phyloP scores from a whole-genome alignment of 2,888 invertebrate genomes.

The Seira ritae region DNA sequence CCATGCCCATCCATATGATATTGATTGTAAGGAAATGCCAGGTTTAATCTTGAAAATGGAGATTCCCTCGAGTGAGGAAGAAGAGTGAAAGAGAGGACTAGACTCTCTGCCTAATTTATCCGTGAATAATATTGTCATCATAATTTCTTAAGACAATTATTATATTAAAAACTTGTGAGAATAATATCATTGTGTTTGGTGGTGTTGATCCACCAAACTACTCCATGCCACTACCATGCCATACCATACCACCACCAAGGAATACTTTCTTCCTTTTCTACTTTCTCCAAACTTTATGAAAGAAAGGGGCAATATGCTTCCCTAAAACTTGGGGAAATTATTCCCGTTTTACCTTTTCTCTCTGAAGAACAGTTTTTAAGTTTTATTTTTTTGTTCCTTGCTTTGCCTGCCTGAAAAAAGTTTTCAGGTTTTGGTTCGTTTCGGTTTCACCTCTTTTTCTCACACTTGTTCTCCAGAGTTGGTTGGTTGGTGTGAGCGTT shows the following conservation, averaged over 20 bases:
- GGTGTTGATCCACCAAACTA: neutral
- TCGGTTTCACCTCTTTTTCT: slow-evolving; percentile 40
- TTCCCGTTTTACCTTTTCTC: neutral
- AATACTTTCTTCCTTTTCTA: neutral
- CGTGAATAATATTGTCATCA: slow-evolving; percentile 71
- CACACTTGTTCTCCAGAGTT: neutral
- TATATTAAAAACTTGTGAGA: slow-evolving; percentile 36
- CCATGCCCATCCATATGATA: too few species aligned
- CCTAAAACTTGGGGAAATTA: neutral
- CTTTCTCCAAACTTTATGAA: neutral
- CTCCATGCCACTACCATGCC: neutral
- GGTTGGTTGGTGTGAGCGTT: neutral
- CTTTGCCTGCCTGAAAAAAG: too few species aligned
- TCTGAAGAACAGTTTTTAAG: neutral
- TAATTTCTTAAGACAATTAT: slow-evolving; percentile 73
- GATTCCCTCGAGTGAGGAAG: too few species aligned
- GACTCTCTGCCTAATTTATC: slow-evolving; percentile 74
- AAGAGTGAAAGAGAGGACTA: too few species aligned
- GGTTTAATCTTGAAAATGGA: too few species aligned
- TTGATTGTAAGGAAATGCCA: too few species aligned
- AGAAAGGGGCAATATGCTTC: slow-evolving; percentile 3
- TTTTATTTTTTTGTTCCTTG: neutral
- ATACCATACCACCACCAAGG: neutral
- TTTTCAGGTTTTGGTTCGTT: neutral
- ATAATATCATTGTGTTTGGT: neutral